These are phyloP conservation scores for Monochamus alternatus DNA, from an alignment of 2,888 invertebrate species.

Conservation along the genomic window DNA sequence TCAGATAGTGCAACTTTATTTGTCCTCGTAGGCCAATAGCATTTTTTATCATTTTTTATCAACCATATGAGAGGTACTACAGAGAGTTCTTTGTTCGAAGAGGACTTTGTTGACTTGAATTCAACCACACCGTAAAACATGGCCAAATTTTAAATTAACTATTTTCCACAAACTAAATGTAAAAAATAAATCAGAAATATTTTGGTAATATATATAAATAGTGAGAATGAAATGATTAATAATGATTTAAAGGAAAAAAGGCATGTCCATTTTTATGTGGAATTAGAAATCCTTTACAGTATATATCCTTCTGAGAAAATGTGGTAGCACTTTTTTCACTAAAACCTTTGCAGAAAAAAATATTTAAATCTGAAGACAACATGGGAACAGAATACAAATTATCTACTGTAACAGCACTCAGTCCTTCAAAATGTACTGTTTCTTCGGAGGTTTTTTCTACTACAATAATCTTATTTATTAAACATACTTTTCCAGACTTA, in stretches of 20 bases:
- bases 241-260: not conserved
- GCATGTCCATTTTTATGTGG: not conserved
- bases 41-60: too few species aligned
- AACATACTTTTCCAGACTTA: too few species aligned
- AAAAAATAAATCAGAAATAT: not conserved
- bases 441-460: too few species aligned
- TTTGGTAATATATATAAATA: not conserved
- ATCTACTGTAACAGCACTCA: too few species aligned
- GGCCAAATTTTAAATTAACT: too few species aligned
- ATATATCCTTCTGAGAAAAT: not conserved
- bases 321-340: not conserved
- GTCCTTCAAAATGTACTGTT: too few species aligned
- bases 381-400: not conserved
- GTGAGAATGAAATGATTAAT: not conserved
- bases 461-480: too few species aligned
- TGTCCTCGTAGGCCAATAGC: not conserved
- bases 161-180: not conserved
- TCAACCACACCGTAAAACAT: too few species aligned
- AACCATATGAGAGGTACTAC: not conserved
- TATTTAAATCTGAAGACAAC: not conserved
- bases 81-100: too few species aligned
- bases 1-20: not conserved
- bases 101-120: too few species aligned
- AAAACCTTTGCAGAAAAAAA: not conserved
- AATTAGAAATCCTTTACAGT: not conserved